Base-by-base conservation (phyloP, 2,113 vertebrate genomes). In the Dinomys branickii region DNA sequence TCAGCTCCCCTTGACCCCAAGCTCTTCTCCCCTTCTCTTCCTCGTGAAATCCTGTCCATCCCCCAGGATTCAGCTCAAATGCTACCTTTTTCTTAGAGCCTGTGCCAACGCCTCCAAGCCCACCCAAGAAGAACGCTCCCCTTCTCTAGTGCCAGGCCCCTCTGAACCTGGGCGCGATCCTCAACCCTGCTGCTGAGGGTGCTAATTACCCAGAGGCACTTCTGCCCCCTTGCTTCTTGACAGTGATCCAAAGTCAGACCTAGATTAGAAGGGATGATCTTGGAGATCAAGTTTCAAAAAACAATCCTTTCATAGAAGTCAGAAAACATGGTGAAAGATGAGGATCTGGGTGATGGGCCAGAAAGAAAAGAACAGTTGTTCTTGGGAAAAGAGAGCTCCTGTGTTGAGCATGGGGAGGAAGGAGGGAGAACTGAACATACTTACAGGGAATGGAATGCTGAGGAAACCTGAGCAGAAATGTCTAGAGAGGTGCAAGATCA, bases 341-440 rank as follows among this genome's bases (percentile, higher is more conserved):
- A 97, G 92, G 93, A 73, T 19, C 1, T 16, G 19, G 44, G 75
- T 7, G 41, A 91, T 61, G n/a, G 61, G 12, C 5, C 0, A 4
- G 92, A 80, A 95, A 98, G 96, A 98, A 96, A 95, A 84, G 94
- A 28, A 59, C 28, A 5, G 44, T 94, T 97, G 97, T 97, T 97
- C 95, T 58, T 38, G 26, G 56, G 50, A n/a, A 95, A 47, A 90
- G 73, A 92, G 78, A 52, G 65, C 22, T 63, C 73, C 91, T 88
- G 0, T 81, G 92, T 35, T 20, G 83, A 80, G 50, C 0, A 24
- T n/a, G 0, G 52, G 5, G 54, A 83, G 63, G 59, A 56, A 88
- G 69, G 85, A n/a, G 33, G 38, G 13, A 85, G 44, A 14, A 30
- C 11, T 13, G 84, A 54, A 59, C 65, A 7, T 20, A n/a, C 5